phyloP scores from a whole-genome alignment of 2,888 invertebrate genomes.

The Ophonus ardosiacus region DNA sequence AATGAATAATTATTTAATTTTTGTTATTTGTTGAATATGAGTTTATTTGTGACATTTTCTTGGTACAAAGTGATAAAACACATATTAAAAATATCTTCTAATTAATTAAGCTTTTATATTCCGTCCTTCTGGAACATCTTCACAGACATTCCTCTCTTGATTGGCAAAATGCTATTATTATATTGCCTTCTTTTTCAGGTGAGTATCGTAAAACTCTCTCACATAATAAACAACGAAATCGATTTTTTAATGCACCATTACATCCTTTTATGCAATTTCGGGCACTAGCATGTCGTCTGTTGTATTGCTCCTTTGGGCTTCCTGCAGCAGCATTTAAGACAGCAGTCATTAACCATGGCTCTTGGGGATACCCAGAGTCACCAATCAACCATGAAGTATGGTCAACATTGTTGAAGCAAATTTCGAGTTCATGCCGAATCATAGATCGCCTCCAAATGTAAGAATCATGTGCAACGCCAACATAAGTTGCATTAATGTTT shows the following conservation, averaged over 20 bases:
- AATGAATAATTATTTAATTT: too few relatives aligned
- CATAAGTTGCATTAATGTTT: slow-evolving; percentile 68
- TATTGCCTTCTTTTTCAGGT: neutral
- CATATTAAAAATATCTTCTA: too few relatives aligned
- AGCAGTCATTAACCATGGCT: slow-evolving; percentile 69
- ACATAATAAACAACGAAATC: slow-evolving; percentile 68
- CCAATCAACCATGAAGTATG: slow-evolving; percentile 59
- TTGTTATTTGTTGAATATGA: too few relatives aligned
- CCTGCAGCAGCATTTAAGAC: slow-evolving; percentile 57
- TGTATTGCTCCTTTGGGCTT: slow-evolving; percentile 66
- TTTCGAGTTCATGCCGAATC: slow-evolving; percentile 64
- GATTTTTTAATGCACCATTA: slow-evolving; percentile 65
- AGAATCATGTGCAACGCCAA: slow-evolving; percentile 68
- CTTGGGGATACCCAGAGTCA: slow-evolving; percentile 68
- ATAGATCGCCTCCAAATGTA: slow-evolving; percentile 68
- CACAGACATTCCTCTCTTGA: too few relatives aligned
- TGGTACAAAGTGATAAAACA: too few relatives aligned
- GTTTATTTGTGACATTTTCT: too few relatives aligned
- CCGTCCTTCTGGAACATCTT: too few relatives aligned
- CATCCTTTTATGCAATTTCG: slow-evolving; percentile 67
- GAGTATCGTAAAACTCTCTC: slow-evolving; percentile 67
- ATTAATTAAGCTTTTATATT: too few relatives aligned
- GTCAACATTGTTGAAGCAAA: slow-evolving; percentile 41
- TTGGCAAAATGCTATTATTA: too few relatives aligned
- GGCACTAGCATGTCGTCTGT: slow-evolving; percentile 9